phyloP scores from a whole-genome alignment of 37 sponge, comb jelly and placozoan species.

The Chondrilla cf. caribensis region DNA sequence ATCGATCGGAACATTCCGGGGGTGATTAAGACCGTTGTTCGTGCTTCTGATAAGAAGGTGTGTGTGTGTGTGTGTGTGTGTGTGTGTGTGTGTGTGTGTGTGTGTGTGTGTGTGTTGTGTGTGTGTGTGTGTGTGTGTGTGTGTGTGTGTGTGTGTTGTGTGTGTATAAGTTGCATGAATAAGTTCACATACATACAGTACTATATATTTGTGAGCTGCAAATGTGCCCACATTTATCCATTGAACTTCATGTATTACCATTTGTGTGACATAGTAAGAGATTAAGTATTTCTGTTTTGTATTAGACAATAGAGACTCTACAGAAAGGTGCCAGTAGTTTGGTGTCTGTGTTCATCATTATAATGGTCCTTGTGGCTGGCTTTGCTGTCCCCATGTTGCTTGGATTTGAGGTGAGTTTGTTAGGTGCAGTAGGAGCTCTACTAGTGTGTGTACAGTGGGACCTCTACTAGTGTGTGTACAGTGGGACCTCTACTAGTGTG shows the following conservation, averaged over 20 bases:
- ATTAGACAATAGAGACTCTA: neutral
- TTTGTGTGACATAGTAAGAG: neutral
- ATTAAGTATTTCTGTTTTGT: neutral
- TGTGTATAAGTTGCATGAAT: no score
- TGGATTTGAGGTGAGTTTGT: slow-evolving; percentile 3
- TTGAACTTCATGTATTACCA: neutral
- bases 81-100: slow-evolving; percentile 4
- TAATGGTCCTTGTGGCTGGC: neutral
- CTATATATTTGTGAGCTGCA: no score
- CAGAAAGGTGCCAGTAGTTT: neutral
- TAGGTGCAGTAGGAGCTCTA: neutral
- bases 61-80: neutral
- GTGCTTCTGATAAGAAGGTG: neutral
- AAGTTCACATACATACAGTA: neutral
- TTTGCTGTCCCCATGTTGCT: neutral
- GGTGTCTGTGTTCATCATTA: slow-evolving; percentile 8
- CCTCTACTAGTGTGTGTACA: neutral
- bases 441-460: neutral
- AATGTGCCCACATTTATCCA: no score
- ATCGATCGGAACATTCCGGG: slow-evolving; percentile 3
- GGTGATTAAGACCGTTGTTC: neutral
- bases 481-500: neutral
- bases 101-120: slow-evolving; percentile 4
- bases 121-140: slow-evolving; percentile 18
- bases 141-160: slow-evolving; percentile 16